Evolutionary conservation across 2,888 invertebrate species (phyloP), one percentile per base, ranked within the genome.

Genomic region (Formica aserva): DNA sequence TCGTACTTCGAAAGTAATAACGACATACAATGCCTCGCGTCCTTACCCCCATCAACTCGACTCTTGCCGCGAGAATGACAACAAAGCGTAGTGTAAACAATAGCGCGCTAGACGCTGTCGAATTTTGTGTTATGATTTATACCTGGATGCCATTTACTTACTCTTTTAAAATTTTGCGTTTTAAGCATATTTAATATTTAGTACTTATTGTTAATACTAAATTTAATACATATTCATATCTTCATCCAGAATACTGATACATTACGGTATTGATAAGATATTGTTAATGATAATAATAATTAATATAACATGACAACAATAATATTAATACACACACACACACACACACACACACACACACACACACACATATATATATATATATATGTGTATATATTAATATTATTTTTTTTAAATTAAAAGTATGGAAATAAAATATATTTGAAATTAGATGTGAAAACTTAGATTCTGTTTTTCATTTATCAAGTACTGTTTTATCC

Each of bases 191-290:
- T 35, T 22, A 26, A n/a, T n/a, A 9, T 8, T 55, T 22, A 55
- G 22, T 22, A 57, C 15, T 72, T 57, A 35, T 55, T 38, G 6
- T 0, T 38, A 38, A 26, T 35, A 35, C 4, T 66, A 66, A 77
- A 77, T 77, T 66, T 77, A 77, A 57, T 57, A 67, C 6, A 55
- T n/a, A 67, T 67, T n/a, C 41, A n/a, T 57, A 67, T n/a, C 32
- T 6, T 35, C 41, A 32, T 62, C 26, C 26, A 35, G 13, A 38
- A 29, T 5, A 26, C 35, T 62, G 9, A 8, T 5, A 29, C 3
- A 55, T 55, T 29, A n/a, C 26, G 9, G 35, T 74, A 35, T 26
- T 26, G 26, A 26, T 26, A 26, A 18, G 0, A 3, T 55, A 35
- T 18, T 52, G 45, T 55, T 55, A 41, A 26, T 55, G n/a, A 29